phyloP scores from a whole-genome alignment of 2,113 vertebrate species.

The Rissa tridactyla region DNA sequence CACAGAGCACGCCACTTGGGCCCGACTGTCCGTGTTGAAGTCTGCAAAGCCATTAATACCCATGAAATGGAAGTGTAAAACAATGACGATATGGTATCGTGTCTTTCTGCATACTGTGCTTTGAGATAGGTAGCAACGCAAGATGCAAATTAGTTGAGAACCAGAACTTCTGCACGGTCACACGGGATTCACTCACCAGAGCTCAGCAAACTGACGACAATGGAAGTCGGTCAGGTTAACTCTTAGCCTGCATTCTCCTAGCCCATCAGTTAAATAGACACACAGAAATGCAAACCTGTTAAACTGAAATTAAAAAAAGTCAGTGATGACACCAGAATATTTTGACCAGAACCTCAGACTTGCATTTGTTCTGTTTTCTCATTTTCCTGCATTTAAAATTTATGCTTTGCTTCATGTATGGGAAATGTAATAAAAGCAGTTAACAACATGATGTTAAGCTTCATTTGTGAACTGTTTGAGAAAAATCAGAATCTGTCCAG shows the following conservation, averaged over 20 bases:
- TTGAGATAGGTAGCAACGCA: accelerated
- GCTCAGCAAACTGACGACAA: background rate
- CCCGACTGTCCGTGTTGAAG: background rate
- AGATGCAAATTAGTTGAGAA: background rate
- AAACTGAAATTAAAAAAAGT: background rate
- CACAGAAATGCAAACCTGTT: background rate
- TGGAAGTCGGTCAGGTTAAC: background rate
- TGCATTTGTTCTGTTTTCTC: background rate
- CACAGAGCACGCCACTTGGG: no score
- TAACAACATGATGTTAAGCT: conserved; percentile 27
- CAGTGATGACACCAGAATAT: background rate
- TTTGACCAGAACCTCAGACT: background rate
- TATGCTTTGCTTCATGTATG: background rate
- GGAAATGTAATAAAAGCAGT: conserved; percentile 33
- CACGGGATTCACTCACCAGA: background rate
- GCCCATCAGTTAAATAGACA: background rate
- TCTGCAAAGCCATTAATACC: background rate
- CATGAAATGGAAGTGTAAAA: background rate
- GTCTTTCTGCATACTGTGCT: background rate
- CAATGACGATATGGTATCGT: background rate
- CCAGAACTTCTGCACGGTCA: background rate
- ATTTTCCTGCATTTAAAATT: conserved; percentile 17
- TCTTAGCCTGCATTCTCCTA: background rate
- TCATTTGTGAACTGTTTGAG: conserved; percentile 39
- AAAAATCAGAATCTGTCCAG: conserved; percentile 46